Evolutionary conservation across 2,113 vertebrate genomes (phyloP).

Genomic region (Tachycineta bicolor): DNA sequence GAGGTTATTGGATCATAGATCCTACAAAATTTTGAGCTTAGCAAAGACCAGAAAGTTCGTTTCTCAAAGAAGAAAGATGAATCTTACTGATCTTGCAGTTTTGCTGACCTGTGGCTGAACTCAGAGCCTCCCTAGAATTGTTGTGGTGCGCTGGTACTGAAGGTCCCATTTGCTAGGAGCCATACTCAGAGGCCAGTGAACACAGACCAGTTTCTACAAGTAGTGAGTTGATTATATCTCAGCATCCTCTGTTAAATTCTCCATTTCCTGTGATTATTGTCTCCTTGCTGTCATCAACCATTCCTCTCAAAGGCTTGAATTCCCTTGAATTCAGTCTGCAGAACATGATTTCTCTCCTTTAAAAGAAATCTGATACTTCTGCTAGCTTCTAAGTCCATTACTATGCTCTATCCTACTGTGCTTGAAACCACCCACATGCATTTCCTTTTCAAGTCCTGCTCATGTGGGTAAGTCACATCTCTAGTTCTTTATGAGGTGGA

Average conservation of each 20-base stretch:
- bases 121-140: background rate
- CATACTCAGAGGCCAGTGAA: background rate
- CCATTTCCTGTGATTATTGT: background rate
- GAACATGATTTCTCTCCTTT: background rate
- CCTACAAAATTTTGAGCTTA: background rate
- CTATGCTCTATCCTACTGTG: background rate
- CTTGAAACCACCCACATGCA: rapidly evolving
- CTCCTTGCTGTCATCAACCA: background rate
- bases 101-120: background rate
- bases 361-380: background rate
- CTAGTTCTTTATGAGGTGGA: background rate
- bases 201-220: background rate
- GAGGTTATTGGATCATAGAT: background rate
- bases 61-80: background rate
- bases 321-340: background rate
- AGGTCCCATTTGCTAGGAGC: background rate
- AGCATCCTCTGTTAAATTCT: background rate
- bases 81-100: background rate
- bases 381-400: background rate
- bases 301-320: background rate
- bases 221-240: background rate
- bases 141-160: rapidly evolving
- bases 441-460: background rate
- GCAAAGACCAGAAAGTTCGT: background rate
- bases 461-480: background rate